Evolutionary conservation across 2,888 invertebrate genomes (phyloP), one percentile per base, ranked within the genome.

Genomic region (Epicampocera succincta): DNA sequence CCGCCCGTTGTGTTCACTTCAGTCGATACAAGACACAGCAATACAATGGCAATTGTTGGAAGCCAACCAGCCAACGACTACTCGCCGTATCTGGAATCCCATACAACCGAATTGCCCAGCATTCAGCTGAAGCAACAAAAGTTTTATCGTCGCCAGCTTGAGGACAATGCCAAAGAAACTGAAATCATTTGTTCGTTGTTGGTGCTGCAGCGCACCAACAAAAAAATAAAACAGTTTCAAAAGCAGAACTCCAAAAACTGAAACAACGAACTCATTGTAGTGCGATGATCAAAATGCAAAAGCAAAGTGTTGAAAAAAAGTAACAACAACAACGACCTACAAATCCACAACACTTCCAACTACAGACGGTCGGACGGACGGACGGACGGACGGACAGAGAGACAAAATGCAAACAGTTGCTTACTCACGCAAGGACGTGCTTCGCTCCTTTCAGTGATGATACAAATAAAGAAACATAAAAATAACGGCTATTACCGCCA

Each of bases 1-100:
- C 76, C 80, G 82, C 82, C 84, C 71, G 80, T 80, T 74, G 61
- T 71, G 61, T 71, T 68, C 65, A 74, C 74, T 75, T 78, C 17
- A 65, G 68, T 69, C 68, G 79, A 38, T 79, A 68, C 72, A 77
- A 65, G 74, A 82, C n/a, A n/a, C n/a, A n/a, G n/a, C 74, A 77
- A 33, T 9, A 33, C 33, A 33, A 82, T 69, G 78, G 71, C 77
- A 78, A 79, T 76, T 81, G 73, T 66, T 72, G 25, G 42, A 68
- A 63, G 61, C 19, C 72, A 48, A 40, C 21, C 52, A 52, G 21
- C 42, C 50, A 29, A 50, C 29, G 38, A 42, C 44, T 48, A 33
- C 42, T 44, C 15, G 48, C 52, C 46, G 19, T 66, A 56, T 33
- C 60, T 68, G 42, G 44, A 48, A 46, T 48, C 44, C 6, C 11